Conservation (phyloP, 2,888 invertebrate species). For the Sialis fuliginosa region DNA sequence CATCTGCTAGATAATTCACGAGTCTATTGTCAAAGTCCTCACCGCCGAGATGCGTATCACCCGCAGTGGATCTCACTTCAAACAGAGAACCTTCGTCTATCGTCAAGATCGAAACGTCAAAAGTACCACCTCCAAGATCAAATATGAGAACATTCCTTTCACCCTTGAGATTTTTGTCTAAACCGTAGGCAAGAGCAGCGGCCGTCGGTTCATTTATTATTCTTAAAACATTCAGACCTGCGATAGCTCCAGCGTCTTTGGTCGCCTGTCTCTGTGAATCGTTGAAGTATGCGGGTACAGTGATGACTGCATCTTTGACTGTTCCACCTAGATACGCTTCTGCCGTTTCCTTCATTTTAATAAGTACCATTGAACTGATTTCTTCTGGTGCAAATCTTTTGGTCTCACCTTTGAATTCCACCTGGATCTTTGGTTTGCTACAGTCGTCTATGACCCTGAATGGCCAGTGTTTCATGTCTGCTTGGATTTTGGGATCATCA, state of each 20-base stretch:
- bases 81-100: slow-evolving; percentile 63
- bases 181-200: slow-evolving; percentile 54
- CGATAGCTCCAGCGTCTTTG: slow-evolving; percentile 65
- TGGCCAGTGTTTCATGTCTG: slow-evolving; percentile 72
- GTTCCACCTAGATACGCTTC: slow-evolving; percentile 50
- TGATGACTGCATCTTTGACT: slow-evolving; percentile 56
- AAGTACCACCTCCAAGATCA: slow-evolving; percentile 46
- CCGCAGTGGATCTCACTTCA: slow-evolving; percentile 67
- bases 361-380: slow-evolving; percentile 47
- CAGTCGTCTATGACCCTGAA: slow-evolving; percentile 50
- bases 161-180: slow-evolving; percentile 45
- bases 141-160: slow-evolving; percentile 46
- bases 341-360: slow-evolving; percentile 46
- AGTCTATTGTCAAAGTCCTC: slow-evolving; percentile 45
- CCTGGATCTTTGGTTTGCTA: slow-evolving; percentile 48
- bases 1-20: slow-evolving; percentile 35
- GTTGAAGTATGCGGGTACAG: slow-evolving; percentile 57
- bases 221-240: slow-evolving; percentile 60
- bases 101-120: slow-evolving; percentile 68
- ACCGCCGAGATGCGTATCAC: slow-evolving; percentile 69
- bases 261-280: slow-evolving; percentile 61
- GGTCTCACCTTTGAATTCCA: slow-evolving; percentile 43
- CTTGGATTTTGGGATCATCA: slow-evolving; percentile 55
- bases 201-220: slow-evolving; percentile 74
- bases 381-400: slow-evolving; percentile 52